A percentile compares a stretch with the other conserved stretches of the same genome.
phyloP scores from a whole-genome alignment of 2,797 vertebrate genomes.

The Malurus leucopterus region DNA sequence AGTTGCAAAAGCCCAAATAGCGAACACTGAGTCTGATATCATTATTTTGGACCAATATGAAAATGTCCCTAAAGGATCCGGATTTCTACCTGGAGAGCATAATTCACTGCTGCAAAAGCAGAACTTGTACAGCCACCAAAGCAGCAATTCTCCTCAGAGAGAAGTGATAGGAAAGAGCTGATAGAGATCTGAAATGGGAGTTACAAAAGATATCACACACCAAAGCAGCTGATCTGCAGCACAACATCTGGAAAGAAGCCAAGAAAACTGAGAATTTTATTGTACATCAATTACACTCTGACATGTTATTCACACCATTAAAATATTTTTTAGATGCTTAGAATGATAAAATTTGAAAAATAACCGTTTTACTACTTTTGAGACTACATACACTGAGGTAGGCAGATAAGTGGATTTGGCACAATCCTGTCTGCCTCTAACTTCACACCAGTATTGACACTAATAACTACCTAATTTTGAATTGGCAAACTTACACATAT shows the following conservation, averaged over 20 bases:
- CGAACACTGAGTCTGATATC: not conserved
- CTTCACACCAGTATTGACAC: not conserved
- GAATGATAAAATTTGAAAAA: not conserved
- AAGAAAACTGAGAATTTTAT: not conserved
- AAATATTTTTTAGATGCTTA: not conserved
- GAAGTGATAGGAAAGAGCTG: not conserved
- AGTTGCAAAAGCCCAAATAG: not conserved
- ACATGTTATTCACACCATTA: not conserved
- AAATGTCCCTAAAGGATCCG: not conserved
- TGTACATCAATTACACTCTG: not conserved
- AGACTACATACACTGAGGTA: not conserved
- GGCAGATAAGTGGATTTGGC: not conserved
- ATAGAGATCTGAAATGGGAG: not conserved
- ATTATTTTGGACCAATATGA: not conserved
- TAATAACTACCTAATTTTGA: not conserved
- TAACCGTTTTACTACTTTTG: not conserved
- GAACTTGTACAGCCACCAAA: not conserved
- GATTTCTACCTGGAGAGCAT: not conserved
- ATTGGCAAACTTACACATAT: not conserved
- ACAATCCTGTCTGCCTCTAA: not conserved
- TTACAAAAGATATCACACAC: not conserved
- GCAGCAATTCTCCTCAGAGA: not conserved
- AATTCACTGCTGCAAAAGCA: not conserved
- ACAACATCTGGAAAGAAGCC: not conserved
- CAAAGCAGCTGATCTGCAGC: not conserved